phyloP scores from a whole-genome alignment of 1,140 invertebrate species.

The Tetranychus urticae region DNA sequence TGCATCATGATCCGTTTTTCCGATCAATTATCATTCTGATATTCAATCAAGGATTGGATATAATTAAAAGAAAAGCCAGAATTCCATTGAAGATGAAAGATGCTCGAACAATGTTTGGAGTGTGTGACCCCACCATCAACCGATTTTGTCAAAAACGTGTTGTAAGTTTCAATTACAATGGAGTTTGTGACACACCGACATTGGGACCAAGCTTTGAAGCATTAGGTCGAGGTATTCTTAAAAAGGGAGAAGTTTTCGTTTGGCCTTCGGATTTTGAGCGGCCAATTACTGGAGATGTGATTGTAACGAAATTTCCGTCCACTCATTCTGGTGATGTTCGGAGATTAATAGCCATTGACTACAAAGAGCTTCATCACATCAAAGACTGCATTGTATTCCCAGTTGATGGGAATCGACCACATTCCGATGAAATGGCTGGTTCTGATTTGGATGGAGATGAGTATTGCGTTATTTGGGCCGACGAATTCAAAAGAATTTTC shows the following conservation, averaged over 20 bases:
- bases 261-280: conserved; percentile 9
- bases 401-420: conserved; percentile 18
- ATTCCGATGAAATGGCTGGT: conserved; percentile 24
- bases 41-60: conserved; percentile 1
- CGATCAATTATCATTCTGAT: conserved; percentile 4
- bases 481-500: conserved; percentile 5
- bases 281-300: conserved; percentile 6
- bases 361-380: conserved; percentile 18
- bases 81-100: conserved; percentile 6
- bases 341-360: conserved; percentile 19
- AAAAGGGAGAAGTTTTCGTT: conserved; percentile 14
- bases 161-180: too few species aligned
- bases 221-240: background rate
- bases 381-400: conserved; percentile 24
- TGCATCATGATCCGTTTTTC: conserved; percentile 12
- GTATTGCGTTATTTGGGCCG: conserved; percentile 13
- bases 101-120: conserved; percentile 13
- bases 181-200: too few species aligned
- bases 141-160: too few species aligned
- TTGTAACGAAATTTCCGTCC: conserved; percentile 21
- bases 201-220: background rate
- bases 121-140: conserved; percentile 10
- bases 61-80: conserved; percentile 11
- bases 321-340: conserved; percentile 22
- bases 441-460: conserved; percentile 16